Base-by-base conservation (phyloP, 2,888 invertebrate genomes). In the Drosophila neonasuta region DNA sequence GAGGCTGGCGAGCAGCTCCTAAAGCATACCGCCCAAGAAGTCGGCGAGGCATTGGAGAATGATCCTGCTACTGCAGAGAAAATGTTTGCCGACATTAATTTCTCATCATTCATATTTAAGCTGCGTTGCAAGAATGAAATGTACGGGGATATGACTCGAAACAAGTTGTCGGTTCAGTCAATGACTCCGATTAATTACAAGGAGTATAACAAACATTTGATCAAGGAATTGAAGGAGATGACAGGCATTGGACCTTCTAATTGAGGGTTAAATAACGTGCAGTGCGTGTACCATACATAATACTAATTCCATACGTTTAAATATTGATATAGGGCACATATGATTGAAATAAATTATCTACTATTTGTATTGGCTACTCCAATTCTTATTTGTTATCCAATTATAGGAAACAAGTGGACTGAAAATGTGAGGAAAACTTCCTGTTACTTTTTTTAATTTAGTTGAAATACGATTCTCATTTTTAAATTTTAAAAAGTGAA, bases 81-180 rank as follows among this genome's bases (percentile, higher is more conserved):
- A 52, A 92, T 95, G 60, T 95, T 97, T 80, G 93, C 94, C 24
- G 93, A 94, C 6, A 93, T 96, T 30, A 93, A 94, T 78, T 98
- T 99, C 90, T 94, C 94, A 86, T 93, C 94, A 0, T 97, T 94
- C 87, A 92, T 96, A 32, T 96, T 98, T 89, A 96, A 95, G 90
- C 92, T 98, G 79, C 93, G 98, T 62, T 95, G 96, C 34, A 97
- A 97, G 91, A 93, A 96, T 92, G 99, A 99, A 91, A 95, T 94
- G 10, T 99, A 95, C 89, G 98, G 97, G 89, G 90, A 91, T 62
- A 85, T 85, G 77, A 79, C 82, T 20, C 93, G 96, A 45, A 91
- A 97, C 73, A 97, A 96, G 91, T 94, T 95, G 0, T 94, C 94
- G 0, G 94, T 95, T 10, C 92, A 95, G 79, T 93, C 92, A 56